Percentiles rank a stretch among this genome's conserved stretches.
Evolutionary conservation across 1,140 invertebrate species (phyloP).

Genomic region (Latrodectus geometricus): DNA sequence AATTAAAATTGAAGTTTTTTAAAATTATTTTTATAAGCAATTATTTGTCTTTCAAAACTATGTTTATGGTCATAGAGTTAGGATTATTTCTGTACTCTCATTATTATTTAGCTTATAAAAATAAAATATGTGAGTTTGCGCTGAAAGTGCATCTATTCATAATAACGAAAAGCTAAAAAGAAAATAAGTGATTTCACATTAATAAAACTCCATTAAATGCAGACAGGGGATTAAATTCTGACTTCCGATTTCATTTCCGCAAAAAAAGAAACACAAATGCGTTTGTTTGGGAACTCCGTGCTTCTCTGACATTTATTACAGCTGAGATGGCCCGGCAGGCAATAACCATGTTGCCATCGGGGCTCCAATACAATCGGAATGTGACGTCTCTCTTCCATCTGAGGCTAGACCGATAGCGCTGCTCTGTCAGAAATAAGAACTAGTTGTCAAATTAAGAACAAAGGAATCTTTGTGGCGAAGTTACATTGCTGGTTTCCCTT

Average conservation of each 20-base stretch:
- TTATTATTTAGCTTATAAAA: no score
- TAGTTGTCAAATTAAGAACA: conserved; percentile 42
- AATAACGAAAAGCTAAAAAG: no score
- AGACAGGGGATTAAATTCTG: neutral
- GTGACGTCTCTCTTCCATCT: conserved; percentile 5
- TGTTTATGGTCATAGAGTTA: no score
- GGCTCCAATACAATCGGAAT: conserved; percentile 37
- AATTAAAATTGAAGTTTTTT: no score
- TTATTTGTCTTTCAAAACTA: no score
- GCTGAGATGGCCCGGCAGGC: neutral
- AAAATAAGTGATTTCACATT: no score
- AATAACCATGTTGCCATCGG: conserved; percentile 8
- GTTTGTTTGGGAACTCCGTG: conserved; percentile 2
- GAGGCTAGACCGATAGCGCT: conserved; percentile 12
- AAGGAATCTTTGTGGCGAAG: conserved; percentile 14
- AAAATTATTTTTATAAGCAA: no score
- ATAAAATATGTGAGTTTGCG: no score
- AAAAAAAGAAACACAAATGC: neutral
- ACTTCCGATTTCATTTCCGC: neutral
- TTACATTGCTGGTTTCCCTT: conserved; percentile 13
- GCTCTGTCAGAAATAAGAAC: conserved; percentile 26
- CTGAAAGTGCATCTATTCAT: no score
- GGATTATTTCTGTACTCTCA: no score
- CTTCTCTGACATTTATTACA: conserved; percentile 13
- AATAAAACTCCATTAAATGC: no score